Base-by-base conservation (phyloP, 2,888 invertebrate genomes). In the Scaptomyza tumidula region DNA sequence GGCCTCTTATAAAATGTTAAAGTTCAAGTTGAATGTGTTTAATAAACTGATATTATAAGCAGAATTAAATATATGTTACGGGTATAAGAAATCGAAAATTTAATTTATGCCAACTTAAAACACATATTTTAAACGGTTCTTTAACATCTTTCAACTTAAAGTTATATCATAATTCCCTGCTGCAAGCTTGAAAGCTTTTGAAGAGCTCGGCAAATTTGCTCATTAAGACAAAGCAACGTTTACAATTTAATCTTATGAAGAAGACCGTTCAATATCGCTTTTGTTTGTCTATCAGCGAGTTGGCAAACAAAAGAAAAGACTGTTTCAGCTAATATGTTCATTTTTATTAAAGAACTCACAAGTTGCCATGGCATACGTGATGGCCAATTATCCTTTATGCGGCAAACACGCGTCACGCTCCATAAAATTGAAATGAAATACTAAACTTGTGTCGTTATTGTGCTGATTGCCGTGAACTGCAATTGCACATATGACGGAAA, bases 371-470 rank as follows among this genome's bases (percentile, higher is more conserved):
- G 67, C 43, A 67, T 54, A 48, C 50, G 59, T 64, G 24, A 50
- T 54, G 64, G 80, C 61, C 87, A 82, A 82, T 86, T 86, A 74
- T 86, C 77, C 84, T 71, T 83, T 86, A 70, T 76, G 70, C 41
- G 53, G 60, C 62, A 49, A 58, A 64, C 88, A 74, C 71, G 64
- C 64, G 80, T 80, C 74, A 88, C 80, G 86, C 80, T 66, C 71
- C 71, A 88, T 83, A 86, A 88, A 88, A 77, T 67, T 80, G 80
- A 86, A 88, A 83, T 88, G 80, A 83, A 86, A 83, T 74, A 88
- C 74, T 88, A 83, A 80, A 88, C 69, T 83, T 69, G 59, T 37
- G 71, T 86, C 83, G 74, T 88, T 86, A 73, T 69, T 68, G 61
- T 68, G 57, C 74, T 82, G 86, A 83, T 83, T 88, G 86, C 88